Percentiles rank a stretch among this genome's conserved stretches.
phyloP scores from a whole-genome alignment of 1,140 invertebrate species.

The Sarcophaga bullata region DNA sequence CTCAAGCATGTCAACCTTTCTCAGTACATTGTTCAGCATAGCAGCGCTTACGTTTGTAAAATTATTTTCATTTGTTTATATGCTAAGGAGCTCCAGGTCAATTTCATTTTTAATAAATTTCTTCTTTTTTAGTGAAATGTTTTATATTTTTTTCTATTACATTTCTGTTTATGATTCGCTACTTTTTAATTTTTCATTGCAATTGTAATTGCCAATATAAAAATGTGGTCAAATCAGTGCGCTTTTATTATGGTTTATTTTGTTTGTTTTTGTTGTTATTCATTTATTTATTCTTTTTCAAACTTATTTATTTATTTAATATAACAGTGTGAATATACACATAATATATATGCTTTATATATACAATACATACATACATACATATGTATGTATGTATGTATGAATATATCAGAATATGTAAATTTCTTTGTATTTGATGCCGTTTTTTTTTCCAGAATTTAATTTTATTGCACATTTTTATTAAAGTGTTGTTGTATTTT shows the following conservation, averaged over 20 bases:
- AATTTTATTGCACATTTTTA: constrained; percentile 2
- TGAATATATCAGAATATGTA: neutral
- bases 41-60: too few species aligned
- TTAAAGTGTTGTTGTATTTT: neutral
- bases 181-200: neutral
- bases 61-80: too few species aligned
- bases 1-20: too few species aligned
- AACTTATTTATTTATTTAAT: neutral
- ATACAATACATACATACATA: neutral
- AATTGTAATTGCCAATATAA: constrained; percentile 6
- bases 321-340: neutral
- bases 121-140: neutral
- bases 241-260: constrained; percentile 15
- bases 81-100: too few species aligned
- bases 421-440: neutral
- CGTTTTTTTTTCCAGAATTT: neutral
- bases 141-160: neutral
- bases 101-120: neutral
- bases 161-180: too few species aligned
- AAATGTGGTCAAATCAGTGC: neutral
- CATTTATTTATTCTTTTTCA: neutral
- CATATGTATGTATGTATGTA: neutral
- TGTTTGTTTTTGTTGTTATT: constrained; percentile 2
- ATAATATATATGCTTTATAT: neutral
- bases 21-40: too few species aligned